These are phyloP conservation scores for Acanthurus tractus DNA, from an alignment of 2,797 vertebrate species.

Conservation along the genomic window DNA sequence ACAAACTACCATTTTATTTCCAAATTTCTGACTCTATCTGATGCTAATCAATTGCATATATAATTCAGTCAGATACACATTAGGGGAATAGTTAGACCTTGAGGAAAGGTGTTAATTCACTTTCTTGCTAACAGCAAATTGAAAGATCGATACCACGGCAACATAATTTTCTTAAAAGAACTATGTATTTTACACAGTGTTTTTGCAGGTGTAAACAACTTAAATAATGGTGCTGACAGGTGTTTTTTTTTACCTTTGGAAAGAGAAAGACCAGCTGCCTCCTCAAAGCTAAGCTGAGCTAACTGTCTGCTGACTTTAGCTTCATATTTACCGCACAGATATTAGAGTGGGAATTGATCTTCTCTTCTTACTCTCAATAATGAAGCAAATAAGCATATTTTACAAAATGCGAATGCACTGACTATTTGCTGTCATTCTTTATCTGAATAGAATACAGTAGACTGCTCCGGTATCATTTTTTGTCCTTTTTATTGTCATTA, in stretches of 20 bases:
- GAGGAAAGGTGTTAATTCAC: neutral
- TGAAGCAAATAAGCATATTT: neutral
- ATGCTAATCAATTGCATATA: conserved; percentile 9
- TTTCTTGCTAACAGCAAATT: neutral
- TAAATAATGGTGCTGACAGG: neutral
- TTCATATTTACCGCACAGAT: neutral
- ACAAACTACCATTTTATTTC: conserved; percentile 76
- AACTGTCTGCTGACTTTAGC: neutral
- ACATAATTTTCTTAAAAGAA: neutral
- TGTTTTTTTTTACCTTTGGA: neutral
- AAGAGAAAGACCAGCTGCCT: neutral
- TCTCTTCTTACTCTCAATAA: neutral
- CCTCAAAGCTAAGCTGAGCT: neutral
- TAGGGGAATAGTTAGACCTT: conserved; percentile 3
- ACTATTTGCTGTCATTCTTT: neutral
- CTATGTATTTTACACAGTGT: neutral
- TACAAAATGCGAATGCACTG: neutral
- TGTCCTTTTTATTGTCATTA: conserved; percentile 86
- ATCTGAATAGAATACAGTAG: conserved; percentile 40
- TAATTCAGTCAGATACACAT: conserved; percentile 1
- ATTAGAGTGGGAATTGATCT: neutral
- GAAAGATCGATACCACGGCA: neutral
- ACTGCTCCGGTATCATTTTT: conserved; percentile 53
- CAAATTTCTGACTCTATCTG: conserved; percentile 44
- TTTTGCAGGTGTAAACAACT: neutral